Conservation (phyloP, 2,888 invertebrate species). For the Drosophila paramelanica region DNA sequence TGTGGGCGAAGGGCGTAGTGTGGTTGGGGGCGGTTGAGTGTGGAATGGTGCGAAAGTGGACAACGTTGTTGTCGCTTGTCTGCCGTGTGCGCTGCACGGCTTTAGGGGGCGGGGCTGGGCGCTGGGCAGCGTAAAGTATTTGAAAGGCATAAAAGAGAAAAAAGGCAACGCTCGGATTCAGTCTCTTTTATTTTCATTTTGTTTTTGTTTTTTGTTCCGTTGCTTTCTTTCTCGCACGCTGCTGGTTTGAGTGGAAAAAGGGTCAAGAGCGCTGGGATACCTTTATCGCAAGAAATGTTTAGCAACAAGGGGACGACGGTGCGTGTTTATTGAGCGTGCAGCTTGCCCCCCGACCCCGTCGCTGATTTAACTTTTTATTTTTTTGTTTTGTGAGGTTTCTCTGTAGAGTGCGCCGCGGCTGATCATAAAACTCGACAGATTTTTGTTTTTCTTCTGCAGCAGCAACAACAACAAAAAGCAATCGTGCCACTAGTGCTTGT, state of each 20-base stretch:
- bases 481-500: slow-evolving; percentile 21
- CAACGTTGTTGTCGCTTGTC: slow-evolving; percentile 79
- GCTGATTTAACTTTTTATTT: slow-evolving; percentile 40
- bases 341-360: slow-evolving; percentile 45
- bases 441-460: slow-evolving; percentile 24
- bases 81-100: slow-evolving; percentile 45
- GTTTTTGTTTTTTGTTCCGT: background rate
- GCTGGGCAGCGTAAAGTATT: slow-evolving; percentile 70
- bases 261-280: slow-evolving; percentile 73
- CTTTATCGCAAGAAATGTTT: slow-evolving; percentile 58
- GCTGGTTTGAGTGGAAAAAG: slow-evolving; percentile 67
- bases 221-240: slow-evolving; percentile 7
- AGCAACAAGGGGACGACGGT: slow-evolving; percentile 25
- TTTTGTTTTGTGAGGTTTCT: slow-evolving; percentile 38
- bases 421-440: slow-evolving; percentile 68
- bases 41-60: slow-evolving; percentile 72
- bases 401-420: slow-evolving; percentile 26
- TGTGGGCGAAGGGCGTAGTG: slow-evolving; percentile 4
- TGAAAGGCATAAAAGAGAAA: slow-evolving; percentile 65
- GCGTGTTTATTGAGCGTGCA: slow-evolving; percentile 62
- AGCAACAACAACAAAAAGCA: slow-evolving; percentile 11
- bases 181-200: slow-evolving; percentile 29
- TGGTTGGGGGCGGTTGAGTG: background rate
- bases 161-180: slow-evolving; percentile 32
- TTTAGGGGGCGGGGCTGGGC: slow-evolving; percentile 9